Conservation (phyloP, 2,888 invertebrate species). For the Lithosia quadra region DNA sequence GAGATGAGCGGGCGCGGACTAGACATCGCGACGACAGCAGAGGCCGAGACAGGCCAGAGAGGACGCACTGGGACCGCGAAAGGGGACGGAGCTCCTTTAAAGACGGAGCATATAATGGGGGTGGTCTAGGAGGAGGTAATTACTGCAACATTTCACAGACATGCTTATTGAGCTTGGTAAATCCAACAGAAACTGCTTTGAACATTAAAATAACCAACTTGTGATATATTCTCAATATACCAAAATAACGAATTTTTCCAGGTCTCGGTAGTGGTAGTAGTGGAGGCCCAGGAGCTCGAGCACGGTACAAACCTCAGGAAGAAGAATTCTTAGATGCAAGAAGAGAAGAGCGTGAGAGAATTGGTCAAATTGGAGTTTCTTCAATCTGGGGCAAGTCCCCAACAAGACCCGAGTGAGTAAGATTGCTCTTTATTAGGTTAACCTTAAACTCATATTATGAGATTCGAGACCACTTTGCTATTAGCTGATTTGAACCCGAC, state of each 20-base stretch:
- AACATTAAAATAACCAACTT: background rate
- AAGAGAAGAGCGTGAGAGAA: constrained; percentile 91
- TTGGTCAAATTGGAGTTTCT: constrained; percentile 90
- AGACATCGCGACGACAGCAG: constrained; percentile 44
- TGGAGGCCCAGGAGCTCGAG: constrained; percentile 49
- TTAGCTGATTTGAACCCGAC: no score
- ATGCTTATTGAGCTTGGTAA: background rate
- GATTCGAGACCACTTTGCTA: no score
- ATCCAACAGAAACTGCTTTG: background rate
- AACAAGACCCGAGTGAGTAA: constrained; percentile 87
- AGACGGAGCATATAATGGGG: constrained; percentile 57
- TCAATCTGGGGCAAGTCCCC: constrained; percentile 93
- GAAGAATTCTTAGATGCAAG: constrained; percentile 91
- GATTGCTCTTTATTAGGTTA: constrained; percentile 39
- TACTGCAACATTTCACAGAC: background rate
- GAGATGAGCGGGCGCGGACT: constrained; percentile 32
- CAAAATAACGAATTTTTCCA: constrained; percentile 31
- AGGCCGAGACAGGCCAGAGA: constrained; percentile 35
- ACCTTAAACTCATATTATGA: no score
- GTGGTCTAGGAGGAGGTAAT: constrained; percentile 71
- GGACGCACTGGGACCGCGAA: constrained; percentile 48
- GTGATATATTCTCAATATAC: background rate
- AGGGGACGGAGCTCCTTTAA: constrained; percentile 59
- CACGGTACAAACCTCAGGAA: constrained; percentile 81
- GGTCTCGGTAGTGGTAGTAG: constrained; percentile 64